Evolutionary conservation across 2,888 invertebrate genomes (phyloP), one percentile per base, ranked within the genome.

Genomic region (Petrophora chlorosata): DNA sequence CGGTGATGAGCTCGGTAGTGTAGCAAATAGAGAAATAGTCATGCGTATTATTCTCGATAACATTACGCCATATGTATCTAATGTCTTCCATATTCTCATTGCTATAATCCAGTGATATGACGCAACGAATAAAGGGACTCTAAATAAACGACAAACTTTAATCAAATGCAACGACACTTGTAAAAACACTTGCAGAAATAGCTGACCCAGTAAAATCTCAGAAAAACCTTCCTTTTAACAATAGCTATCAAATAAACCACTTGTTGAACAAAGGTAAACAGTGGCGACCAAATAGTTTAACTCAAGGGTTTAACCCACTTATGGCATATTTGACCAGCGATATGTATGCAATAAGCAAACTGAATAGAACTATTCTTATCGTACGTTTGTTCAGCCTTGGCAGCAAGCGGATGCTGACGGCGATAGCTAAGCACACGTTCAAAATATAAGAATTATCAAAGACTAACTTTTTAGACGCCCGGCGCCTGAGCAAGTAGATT

Each of bases 231-330:
- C n/a, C 16, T 13, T 16, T 38, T 38, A 28, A 26, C 36, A 23
- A n/a, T n/a, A n/a, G n/a, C n/a, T n/a, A n/a, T 5, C 3, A 25
- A 33, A 38, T 40, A 30, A 22, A 42, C 23, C 25, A 42, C 26
- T 36, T 36, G 41, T 17, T 7, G 23, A 49, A 50, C 47, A 47
- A 51, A 49, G 22, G 33, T 41, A 48, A 54, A 53, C 52, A 54
- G 50, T 47, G 39, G 28, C 39, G 67, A 67, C 70, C 70, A 73
- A 67, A 69, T 60, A 72, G 64, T 69, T 55, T 57, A 60, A 70
- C 67, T 26, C 17, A 73, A 73, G 68, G 74, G 75, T 67, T 81
- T 79, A 84, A 81, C 81, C 83, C 65, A 76, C 61, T 76, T 84
- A 49, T n/a, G 44, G 41, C 47, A 52, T 76, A 70, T 81, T 80